Evolutionary conservation across 2,888 invertebrate genomes (phyloP), one percentile per base, ranked within the genome.

Genomic region (Imbricaverruca yamaguchii): DNA sequence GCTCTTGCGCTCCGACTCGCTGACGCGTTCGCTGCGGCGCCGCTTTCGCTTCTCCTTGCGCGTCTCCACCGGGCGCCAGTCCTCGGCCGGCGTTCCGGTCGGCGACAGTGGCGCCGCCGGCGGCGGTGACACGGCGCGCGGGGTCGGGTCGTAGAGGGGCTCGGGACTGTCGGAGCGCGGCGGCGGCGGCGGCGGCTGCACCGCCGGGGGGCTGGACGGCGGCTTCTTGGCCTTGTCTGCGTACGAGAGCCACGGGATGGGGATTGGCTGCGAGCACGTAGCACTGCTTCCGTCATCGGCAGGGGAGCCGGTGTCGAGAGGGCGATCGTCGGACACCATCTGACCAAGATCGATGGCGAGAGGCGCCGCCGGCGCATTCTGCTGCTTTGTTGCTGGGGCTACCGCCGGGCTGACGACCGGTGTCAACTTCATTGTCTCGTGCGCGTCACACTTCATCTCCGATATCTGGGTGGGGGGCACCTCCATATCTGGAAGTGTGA

Each of bases 1-100:
- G 74, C 53, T 69, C 69, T 69, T 69, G 25, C 39, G 25, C 69
- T 69, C 74, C 7, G 74, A 74, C 74, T 74, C 74, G 74, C 74
- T 74, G 74, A 25, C 11, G 0, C 74, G 74, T 53, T 74, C 74
- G 21, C 74, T 74, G 74, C 74, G 74, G 1, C 74, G 74, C 8
- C 74, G 74, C 8, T 9, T 6, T 6, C 74, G 15, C 74, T 74
- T 74, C 53, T 74, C 74, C 39, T 15, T 39, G 74, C 74, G 74
- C 18, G 74, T 74, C 74, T 74, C 74, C 53, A 74, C 74, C 15
- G 74, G 74, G 21, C 7, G 8, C 74, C 74, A 74, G 13, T 74
- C 74, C 53, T 74, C 74, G 53, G 53, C 10, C 21, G 10, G 39
- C 6, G 69, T 39, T 9, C 69, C 59, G 11, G 59, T 39, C 18